Evolutionary conservation across 2,113 vertebrate genomes (phyloP), one percentile per base, ranked within the genome.

Genomic region (Neotragus pygmaeus): DNA sequence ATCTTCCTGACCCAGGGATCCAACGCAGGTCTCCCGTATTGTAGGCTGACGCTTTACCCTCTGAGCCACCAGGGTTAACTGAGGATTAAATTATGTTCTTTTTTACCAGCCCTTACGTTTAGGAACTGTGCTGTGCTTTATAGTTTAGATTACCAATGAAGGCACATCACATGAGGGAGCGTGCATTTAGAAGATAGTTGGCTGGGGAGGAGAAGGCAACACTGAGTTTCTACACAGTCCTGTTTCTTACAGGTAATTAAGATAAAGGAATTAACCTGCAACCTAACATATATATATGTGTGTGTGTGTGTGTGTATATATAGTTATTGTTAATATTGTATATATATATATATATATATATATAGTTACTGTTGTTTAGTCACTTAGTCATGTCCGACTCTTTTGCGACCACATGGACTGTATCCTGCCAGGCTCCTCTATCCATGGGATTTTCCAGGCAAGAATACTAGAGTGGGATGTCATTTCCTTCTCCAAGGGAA

Each of bases 241-340:
- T 17, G 5, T 16, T 49, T 47, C 23, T 43, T 27, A 27, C 25
- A 17, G 36, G 15, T 51, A 36, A 73, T 70, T 77, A 47, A 45
- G 3, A 8, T 47, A 36, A 28, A 53, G 55, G 47, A 47, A 62
- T 30, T 10, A 51, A 64, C 7, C 45, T 80, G 13, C 17, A 91
- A 45, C 28, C 39, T 84, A n/a, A 21, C 39, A 66, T n/a, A 51
- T 16, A 25, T 17, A 28, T 27, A 4, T 13, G 11, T n/a, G 8
- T n/a, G 1, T 30, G 27, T n/a, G 1, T 47, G 3, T 49, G 1
- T 30, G 27, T 47, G 28, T 47, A 28, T 47, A 28, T 49, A 2
- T 30, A 58, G 9, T 62, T 62, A 30, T 66, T 66, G 7, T 19
- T 66, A 33, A 33, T 64, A 33, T 33, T 64, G 6, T 64, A 7